A percentile compares a stretch with the other conserved stretches of the same genome.
Conservation (phyloP, 2,888 invertebrate species). For the Oasisia sp. region DNA sequence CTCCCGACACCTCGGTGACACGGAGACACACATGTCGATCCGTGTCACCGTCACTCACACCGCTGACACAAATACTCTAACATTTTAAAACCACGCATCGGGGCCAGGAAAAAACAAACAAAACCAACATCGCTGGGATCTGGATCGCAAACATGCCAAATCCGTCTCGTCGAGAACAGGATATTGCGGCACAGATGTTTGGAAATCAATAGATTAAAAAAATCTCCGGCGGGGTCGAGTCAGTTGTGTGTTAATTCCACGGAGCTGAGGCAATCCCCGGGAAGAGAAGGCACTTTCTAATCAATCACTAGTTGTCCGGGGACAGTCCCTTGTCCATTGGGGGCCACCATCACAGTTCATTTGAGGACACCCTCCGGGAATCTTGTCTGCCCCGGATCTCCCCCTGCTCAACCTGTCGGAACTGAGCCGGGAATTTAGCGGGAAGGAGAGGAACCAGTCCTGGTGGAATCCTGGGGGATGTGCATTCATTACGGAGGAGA, state of each 20-base stretch:
- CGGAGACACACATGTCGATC: background rate
- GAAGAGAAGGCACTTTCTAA: background rate
- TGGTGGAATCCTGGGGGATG: background rate
- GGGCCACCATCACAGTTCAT: background rate
- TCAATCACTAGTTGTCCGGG: background rate
- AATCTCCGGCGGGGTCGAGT: background rate
- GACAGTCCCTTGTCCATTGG: background rate
- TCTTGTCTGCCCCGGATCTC: background rate
- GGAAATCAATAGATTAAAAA: slow-evolving; percentile 6
- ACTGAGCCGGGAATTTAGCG: background rate
- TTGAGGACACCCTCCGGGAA: background rate
- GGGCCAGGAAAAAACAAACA: background rate
- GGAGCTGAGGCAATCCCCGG: background rate
- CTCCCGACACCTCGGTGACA: background rate
- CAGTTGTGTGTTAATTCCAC: background rate
- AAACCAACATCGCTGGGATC: background rate
- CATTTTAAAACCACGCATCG: background rate
- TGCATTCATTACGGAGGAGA: background rate
- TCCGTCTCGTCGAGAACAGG: background rate
- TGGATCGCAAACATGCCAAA: background rate
- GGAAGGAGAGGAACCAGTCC: background rate
- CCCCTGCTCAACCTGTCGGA: background rate
- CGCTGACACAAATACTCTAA: background rate
- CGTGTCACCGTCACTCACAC: background rate
- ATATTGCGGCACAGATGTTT: slow-evolving; percentile 5